phyloP scores from a whole-genome alignment of 2,797 vertebrate genomes.

The Clarias platycephalus region DNA sequence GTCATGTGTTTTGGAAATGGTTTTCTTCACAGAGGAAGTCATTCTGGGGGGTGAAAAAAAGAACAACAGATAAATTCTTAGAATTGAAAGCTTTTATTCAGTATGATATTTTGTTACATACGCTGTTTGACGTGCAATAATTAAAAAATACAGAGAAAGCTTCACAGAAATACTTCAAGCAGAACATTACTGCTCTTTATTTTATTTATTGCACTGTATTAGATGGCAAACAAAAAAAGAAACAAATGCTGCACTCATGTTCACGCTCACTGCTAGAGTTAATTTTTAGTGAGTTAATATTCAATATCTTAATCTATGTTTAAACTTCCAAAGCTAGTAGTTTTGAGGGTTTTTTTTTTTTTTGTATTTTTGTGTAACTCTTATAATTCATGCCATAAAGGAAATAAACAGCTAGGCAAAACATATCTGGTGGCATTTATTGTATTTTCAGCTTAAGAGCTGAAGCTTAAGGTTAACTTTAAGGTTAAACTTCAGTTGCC shows the following conservation, averaged over 20 bases:
- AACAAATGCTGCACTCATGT: background rate
- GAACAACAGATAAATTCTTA: background rate
- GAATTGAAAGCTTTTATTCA: background rate
- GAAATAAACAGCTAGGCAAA: conserved; percentile 24
- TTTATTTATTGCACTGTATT: background rate
- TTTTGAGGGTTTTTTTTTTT: background rate
- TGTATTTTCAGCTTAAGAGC: background rate
- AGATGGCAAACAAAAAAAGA: background rate
- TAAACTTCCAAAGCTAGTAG: background rate
- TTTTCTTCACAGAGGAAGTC: background rate
- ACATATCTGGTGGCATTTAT: conserved; percentile 12
- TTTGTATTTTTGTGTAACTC: background rate
- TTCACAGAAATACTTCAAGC: conserved; percentile 13
- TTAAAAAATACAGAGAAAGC: background rate
- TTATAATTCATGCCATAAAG: background rate
- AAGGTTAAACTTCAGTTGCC: background rate
- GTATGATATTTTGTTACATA: background rate
- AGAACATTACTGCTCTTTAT: background rate
- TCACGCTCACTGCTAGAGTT: background rate
- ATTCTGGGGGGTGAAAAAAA: too few relatives aligned
- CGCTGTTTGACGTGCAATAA: background rate
- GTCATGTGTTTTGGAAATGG: background rate
- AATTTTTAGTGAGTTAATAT: conserved; percentile 15
- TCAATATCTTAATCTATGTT: background rate
- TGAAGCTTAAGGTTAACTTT: conserved; percentile 15